These are phyloP conservation scores for Drosophila atripex DNA, from an alignment of 2,888 invertebrate species.

Conservation along the genomic window DNA sequence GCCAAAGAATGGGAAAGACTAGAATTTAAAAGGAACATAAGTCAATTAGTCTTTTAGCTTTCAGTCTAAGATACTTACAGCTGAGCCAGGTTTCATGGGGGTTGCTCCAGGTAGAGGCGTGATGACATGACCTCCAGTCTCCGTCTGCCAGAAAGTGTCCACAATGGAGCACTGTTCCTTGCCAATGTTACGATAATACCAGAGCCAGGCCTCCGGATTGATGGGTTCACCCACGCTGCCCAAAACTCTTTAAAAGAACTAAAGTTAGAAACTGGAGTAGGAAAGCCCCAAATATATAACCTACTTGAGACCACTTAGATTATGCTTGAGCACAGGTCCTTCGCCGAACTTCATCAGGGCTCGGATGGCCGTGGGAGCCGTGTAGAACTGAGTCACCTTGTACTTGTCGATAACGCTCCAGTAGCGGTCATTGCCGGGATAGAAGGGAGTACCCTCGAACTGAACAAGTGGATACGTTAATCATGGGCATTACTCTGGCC, in stretches of 20 bases:
- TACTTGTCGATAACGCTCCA: conserved; percentile 97
- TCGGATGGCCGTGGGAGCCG: conserved; percentile 98
- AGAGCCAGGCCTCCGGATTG: conserved; percentile 98
- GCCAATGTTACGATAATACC: conserved; percentile 95
- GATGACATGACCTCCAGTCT: conserved; percentile 98
- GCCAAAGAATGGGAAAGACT: conserved; percentile 99
- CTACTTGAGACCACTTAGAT: conserved; percentile 81
- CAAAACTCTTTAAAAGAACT: conserved; percentile 88
- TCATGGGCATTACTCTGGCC: conserved; percentile 35
- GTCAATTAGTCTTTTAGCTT: no score
- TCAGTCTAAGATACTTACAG: conserved; percentile 86
- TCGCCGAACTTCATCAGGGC: conserved; percentile 98
- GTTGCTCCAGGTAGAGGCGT: conserved; percentile 98
- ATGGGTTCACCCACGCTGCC: conserved; percentile 99
- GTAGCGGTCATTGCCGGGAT: conserved; percentile 95
- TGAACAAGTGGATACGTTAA: conserved; percentile 78
- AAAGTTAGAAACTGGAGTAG: no score
- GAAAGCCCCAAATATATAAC: conserved; percentile 19
- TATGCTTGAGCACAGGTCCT: conserved; percentile 90
- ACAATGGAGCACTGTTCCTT: conserved; percentile 94
- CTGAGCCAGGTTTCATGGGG: conserved; percentile 98
- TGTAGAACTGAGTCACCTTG: conserved; percentile 97
- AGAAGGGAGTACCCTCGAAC: conserved; percentile 99
- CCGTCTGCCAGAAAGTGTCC: conserved; percentile 99
- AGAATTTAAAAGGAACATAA: conserved; percentile 34